Evolutionary conservation across 1,140 invertebrate species (phyloP), one percentile per base, ranked within the genome.

Genomic region (Branchinecta lynchi): DNA sequence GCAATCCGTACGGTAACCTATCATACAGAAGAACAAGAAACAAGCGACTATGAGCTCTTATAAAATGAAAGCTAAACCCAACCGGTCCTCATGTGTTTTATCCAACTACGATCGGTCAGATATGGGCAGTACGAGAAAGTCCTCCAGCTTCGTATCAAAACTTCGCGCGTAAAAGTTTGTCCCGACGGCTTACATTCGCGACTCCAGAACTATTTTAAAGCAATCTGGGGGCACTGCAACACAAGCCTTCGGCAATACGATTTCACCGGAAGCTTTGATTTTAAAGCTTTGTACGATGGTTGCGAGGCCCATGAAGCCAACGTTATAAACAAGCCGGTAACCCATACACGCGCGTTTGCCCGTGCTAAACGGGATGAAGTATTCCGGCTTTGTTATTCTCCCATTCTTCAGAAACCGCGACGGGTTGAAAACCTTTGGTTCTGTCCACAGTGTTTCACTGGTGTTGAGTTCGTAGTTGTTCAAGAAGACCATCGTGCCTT

Each of bases 381-480:
- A 84, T 2, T 79, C 76, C 0, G 80, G 80, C 73, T 80, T 80
- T 43, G 70, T 73, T 71, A 70, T 70, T 68, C 72, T 73, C 15
- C 73, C 76, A 60, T 87, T 81, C 17, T 71, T 71, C 17, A 92
- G 74, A 76, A 92, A 93, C 74, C 90, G 77, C 76, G 86, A 81
- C 12, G 89, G 86, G 75, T 84, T 79, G 80, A 93, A 90, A 75
- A 84, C 78, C 71, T 84, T 74, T 8, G 92, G 85, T 10, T 79
- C 73, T 32, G 82, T 79, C 91, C 91, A 94, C 60, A 87, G 83
- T 44, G 86, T 80, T 0, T 83, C 78, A 12, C 85, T 87, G 75
- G 85, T 87, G 76, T 93, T 92, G 20, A 94, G 76, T 65, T 89
- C 86, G 77, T 89, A 92, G 71, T 92, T 93, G 75, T 95, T 94